A percentile compares a stretch with the other conserved stretches of the same genome.
Conservation (phyloP, 2,797 vertebrate genomes). For the Thalassophryne amazonica region DNA sequence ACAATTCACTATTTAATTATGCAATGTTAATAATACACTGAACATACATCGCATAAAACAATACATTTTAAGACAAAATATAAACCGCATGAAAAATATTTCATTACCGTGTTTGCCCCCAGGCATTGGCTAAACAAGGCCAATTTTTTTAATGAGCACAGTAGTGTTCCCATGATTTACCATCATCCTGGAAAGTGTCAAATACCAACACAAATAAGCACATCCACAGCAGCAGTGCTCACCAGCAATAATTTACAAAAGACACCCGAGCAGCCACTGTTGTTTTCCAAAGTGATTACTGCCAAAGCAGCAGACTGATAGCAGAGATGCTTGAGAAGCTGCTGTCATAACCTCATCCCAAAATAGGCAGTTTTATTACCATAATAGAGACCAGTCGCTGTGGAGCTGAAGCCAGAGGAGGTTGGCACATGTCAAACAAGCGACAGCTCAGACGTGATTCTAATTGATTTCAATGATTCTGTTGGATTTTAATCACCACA, state of each 20-base stretch:
- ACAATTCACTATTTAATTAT: no score
- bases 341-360: slow-evolving; percentile 32
- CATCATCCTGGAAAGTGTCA: slow-evolving; percentile 22
- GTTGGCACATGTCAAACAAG: slow-evolving; percentile 49
- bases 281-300: slow-evolving; percentile 42
- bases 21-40: no score
- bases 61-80: no score
- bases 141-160: not conserved
- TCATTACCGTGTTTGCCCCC: no score
- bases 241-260: slow-evolving; percentile 2
- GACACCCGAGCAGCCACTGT: slow-evolving; percentile 11
- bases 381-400: slow-evolving; percentile 45
- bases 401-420: slow-evolving; percentile 33
- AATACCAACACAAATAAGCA: slow-evolving; percentile 19
- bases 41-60: no score
- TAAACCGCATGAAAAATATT: no score
- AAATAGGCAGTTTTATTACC: slow-evolving; percentile 56
- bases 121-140: slow-evolving; percentile 1
- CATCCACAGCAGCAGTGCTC: slow-evolving; percentile 14
- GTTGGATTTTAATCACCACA: slow-evolving; percentile 53
- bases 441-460: slow-evolving; percentile 68
- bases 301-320: slow-evolving; percentile 18
- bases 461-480: slow-evolving; percentile 79
- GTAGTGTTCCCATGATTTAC: slow-evolving; percentile 5
- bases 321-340: slow-evolving; percentile 9